phyloP scores from a whole-genome alignment of 2,113 vertebrate genomes.

The Trematomus loennbergii region DNA sequence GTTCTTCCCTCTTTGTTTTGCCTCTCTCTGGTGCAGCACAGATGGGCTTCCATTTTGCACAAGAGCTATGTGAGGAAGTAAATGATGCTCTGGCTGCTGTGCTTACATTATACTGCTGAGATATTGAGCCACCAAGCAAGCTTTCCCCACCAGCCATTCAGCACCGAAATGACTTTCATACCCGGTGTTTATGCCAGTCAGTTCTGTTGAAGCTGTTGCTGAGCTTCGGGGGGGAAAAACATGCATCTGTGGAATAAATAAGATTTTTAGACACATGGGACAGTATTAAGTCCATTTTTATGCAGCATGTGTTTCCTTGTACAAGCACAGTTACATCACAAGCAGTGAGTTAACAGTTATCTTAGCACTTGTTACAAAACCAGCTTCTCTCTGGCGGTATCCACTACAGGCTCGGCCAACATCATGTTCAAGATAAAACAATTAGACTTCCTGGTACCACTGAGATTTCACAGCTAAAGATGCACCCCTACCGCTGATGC shows the following conservation, averaged over 20 bases:
- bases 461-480: not conserved
- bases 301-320: slow-evolving; percentile 6
- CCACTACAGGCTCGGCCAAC: not conserved
- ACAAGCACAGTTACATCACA: slow-evolving; percentile 47
- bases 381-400: slow-evolving; percentile 31
- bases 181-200: slow-evolving; percentile 3
- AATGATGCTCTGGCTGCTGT: slow-evolving; percentile 29
- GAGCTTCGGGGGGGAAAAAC: not conserved
- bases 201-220: slow-evolving; percentile 25
- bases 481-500: not conserved
- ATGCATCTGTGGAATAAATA: slow-evolving; percentile 16
- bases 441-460: slow-evolving; percentile 31
- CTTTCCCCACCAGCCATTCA: slow-evolving; percentile 14
- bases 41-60: slow-evolving; percentile 62
- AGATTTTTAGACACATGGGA: slow-evolving; percentile 8
- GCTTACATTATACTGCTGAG: slow-evolving; percentile 23
- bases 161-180: slow-evolving; percentile 15
- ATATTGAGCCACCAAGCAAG: slow-evolving; percentile 22
- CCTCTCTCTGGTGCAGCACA: slow-evolving; percentile 47
- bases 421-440: slow-evolving; percentile 49
- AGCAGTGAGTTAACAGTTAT: slow-evolving; percentile 24
- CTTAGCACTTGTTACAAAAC: slow-evolving; percentile 39
- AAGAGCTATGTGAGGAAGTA: slow-evolving; percentile 43
- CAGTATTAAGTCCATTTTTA: slow-evolving; percentile 3
- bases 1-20: slow-evolving; percentile 39